Evolutionary conservation across 1,140 invertebrate species (phyloP), one percentile per base, ranked within the genome.

Genomic region (Hyposmocoma kahamanoa): DNA sequence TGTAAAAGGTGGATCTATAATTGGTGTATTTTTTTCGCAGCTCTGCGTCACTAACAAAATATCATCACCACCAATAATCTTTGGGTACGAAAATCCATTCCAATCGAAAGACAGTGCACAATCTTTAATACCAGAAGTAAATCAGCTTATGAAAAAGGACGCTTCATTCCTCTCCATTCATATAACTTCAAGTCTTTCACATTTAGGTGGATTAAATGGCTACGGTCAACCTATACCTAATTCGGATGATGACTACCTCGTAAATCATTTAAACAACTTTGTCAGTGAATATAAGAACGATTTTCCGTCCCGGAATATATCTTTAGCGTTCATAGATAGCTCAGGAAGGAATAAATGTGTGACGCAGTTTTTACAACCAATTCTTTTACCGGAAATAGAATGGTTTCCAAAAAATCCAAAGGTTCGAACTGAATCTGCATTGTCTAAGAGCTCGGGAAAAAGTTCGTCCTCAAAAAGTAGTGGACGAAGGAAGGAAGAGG

Each of bases 241-340:
- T 38, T 45, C 58, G 9, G 63, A 70, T 43, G 59, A 75, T 32
- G 72, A 77, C 48, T 58, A 57, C 18, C 57, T 79, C 13, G 77
- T 82, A 45, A 68, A 58, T 17, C 72, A 79, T 59, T 57, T 85
- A 20, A 85, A 85, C 50, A 56, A 53, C 5, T 76, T 72, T 24
- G 51, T 80, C 0, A 79, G 72, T 1, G 62, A 72, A 28, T 80
- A 80, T 53, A 47, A 59, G n/a, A 80, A 77, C 42, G 68, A 70
- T 50, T 85, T 82, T 56, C 77, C 79, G 1, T 56, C 55, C 6
- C 70, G 82, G 51, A 74, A 67, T 45, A 60, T 85, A 24, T 66
- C 56, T 22, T 43, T 85, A 21, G 74, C 76, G 1, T 79, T 69
- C n/a, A 75, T 83, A 47, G 72, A 80, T 44, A 82, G 71, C 53